Base-by-base conservation (phyloP, 2,113 vertebrate genomes). In the Anhinga anhinga region DNA sequence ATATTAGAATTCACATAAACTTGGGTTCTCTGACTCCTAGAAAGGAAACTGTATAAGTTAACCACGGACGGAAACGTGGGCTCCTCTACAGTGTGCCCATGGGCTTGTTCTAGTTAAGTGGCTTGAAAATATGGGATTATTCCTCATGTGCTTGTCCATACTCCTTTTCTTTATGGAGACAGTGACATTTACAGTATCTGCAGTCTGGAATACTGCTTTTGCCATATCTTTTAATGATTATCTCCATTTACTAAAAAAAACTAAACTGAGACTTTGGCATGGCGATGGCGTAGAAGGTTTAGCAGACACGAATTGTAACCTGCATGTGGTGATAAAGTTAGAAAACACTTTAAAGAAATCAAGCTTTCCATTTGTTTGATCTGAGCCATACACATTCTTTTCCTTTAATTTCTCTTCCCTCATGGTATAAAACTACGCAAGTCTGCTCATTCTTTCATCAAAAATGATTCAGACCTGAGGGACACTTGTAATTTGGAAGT, bases 401-500 rank as follows among this genome's bases (percentile, higher is more conserved):
- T 76, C 19, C 44, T 95, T 96, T 93, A 49, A 66, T 93, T 93
- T 95, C 16, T 88, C 40, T 91, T 93, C 38, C 50, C 49, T 90
- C 29, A 7, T 91, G 58, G 29, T 82, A 77, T 83, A 70, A 82
- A 86, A 44, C 30, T 25, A 9, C 38, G 18, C 36, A 88, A 83
- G 42, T 80, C 76, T 83, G 62, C 85, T 93, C 14, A 18, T 96
- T 97, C 79, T 67, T 85, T 94, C 74, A 92, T 92, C 82, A 79
- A 42, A 96, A 93, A 90, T 83, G 42, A 82, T 96, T 97, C 76
- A 84, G 88, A 97, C 97, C 74, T 90, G 63, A 91, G 88, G 69
- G 94, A 93, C 74, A 58, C 11, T 52, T 91, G 82, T 95, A 96
- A 97, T 90, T 90, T 84, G 69, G 56, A 95, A 95, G 69, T 86